Evolutionary conservation across 2,888 invertebrate genomes (phyloP).

Genomic region (Baronia brevicornis): DNA sequence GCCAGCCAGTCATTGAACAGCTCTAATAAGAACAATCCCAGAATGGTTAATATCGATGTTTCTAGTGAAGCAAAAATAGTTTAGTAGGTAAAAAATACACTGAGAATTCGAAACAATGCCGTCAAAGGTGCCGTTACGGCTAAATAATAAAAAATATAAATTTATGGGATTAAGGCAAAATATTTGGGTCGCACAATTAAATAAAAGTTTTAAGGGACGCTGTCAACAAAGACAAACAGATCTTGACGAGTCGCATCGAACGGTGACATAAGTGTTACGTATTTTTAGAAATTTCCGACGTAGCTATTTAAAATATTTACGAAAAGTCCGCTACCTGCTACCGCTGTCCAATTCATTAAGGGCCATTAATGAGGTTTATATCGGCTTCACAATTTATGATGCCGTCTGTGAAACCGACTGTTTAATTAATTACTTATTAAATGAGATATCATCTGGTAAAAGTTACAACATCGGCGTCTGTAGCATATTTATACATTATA

Average conservation of each 20-base stretch:
- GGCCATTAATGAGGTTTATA: slow-evolving; percentile 62
- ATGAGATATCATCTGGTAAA: slow-evolving; percentile 38
- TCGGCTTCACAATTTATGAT: slow-evolving; percentile 51
- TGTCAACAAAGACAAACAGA: slow-evolving; percentile 24
- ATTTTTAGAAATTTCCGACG: slow-evolving; percentile 46
- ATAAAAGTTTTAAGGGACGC: slow-evolving; percentile 41
- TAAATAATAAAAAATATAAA: slow-evolving; percentile 22
- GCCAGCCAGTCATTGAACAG: too few species aligned
- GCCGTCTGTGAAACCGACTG: slow-evolving; percentile 35
- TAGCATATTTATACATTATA: too few species aligned
- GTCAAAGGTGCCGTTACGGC: slow-evolving; percentile 1
- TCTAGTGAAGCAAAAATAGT: slow-evolving; percentile 18
- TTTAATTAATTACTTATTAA: slow-evolving; percentile 61
- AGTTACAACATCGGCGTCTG: slow-evolving; percentile 22
- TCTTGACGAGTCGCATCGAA: slow-evolving; percentile 30
- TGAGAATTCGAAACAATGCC: slow-evolving; percentile 4
- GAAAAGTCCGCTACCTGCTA: slow-evolving; percentile 52
- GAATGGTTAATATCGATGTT: too few species aligned
- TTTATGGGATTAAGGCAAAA: slow-evolving; percentile 29
- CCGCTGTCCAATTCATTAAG: slow-evolving; percentile 66
- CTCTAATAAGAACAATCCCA: too few species aligned
- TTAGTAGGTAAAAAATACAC: slow-evolving; percentile 1
- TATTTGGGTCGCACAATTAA: slow-evolving; percentile 47
- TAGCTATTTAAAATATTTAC: slow-evolving; percentile 43
- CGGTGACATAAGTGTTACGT: slow-evolving; percentile 47